phyloP scores from a whole-genome alignment of 2,888 invertebrate species.

The Dioctria linearis region DNA sequence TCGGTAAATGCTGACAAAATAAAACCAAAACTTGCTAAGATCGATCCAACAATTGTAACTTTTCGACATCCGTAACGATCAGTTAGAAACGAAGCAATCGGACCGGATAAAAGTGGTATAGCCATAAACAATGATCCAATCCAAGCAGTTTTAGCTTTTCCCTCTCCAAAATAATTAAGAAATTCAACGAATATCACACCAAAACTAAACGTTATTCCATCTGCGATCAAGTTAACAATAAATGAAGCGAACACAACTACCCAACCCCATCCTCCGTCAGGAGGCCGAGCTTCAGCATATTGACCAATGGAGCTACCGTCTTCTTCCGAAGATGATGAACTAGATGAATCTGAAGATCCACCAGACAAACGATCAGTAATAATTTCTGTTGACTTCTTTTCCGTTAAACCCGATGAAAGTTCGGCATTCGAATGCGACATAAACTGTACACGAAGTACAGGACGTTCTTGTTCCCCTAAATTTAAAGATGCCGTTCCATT shows the following conservation, averaged over 20 bases:
- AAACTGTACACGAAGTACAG: constrained; percentile 76
- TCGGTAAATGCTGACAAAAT: constrained; percentile 82
- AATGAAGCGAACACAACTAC: constrained; percentile 91
- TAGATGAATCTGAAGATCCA: constrained; percentile 70
- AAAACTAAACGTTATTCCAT: constrained; percentile 93
- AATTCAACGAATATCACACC: constrained; percentile 92
- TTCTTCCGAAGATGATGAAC: constrained; percentile 73
- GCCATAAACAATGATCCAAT: constrained; percentile 93
- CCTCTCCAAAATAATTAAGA: constrained; percentile 86
- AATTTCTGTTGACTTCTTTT: constrained; percentile 9
- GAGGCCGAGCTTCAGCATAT: constrained; percentile 80
- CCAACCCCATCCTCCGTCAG: constrained; percentile 96
- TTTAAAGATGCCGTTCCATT: constrained; percentile 28
- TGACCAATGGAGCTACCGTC: constrained; percentile 77
- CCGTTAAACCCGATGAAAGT: constrained; percentile 18
- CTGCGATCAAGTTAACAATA: constrained; percentile 90
- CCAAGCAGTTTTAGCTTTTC: constrained; percentile 90
- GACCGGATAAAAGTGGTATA: constrained; percentile 89
- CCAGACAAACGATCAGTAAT: constrained; percentile 68
- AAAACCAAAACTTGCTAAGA: constrained; percentile 84
- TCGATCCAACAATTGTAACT: constrained; percentile 84
- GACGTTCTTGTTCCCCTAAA: constrained; percentile 65
- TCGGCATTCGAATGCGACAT: constrained; percentile 43
- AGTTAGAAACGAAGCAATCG: constrained; percentile 86
- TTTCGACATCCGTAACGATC: constrained; percentile 87